Evolutionary conservation across 2,888 invertebrate species (phyloP), one percentile per base, ranked within the genome.

Genomic region (Metalampra italica): DNA sequence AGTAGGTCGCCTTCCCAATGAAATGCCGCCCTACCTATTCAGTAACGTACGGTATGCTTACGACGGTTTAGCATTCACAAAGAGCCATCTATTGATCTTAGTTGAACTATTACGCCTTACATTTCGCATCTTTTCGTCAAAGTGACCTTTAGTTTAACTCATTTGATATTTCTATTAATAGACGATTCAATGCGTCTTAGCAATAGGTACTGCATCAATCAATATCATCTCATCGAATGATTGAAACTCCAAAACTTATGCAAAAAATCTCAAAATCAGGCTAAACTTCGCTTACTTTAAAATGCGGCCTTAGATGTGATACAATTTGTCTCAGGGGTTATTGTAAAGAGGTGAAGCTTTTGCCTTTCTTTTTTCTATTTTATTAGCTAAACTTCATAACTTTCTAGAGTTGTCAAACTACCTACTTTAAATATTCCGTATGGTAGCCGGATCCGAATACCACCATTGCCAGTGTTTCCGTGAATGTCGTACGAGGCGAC

Each of bases 1-100:
- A 51, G 47, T 51, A 36, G 36, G 37, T 45, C 42, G 47, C 42
- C 45, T 45, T 50, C 29, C 43, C 32, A n/a, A 22, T 39, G 13
- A 39, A 22, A 22, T 22, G 22, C 22, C 39, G 39, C 15, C 39
- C 15, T 38, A 34, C 11, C 34, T 22, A 22, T 22, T 22, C 22
- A 22, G 5, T 22, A 22, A 22, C 22, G 22, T 22, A 22, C 22
- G n/a, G 37, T 13, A 37, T 37, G 12, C 37, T 37, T 37, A 37
- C 22, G 22, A 22, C 22, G 22, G 22, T 22, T 3, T 5, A 22
- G 22, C 22, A 22, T 22, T 22, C 22, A 22, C 22, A 22, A 22
- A 22, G 22, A 22, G 22, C 22, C 22, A 22, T 22, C 12, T 29
- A 41, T 41, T 41, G 41, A 41, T 34, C 22, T 22, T 22, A 5